These are phyloP conservation scores for Neostethus bicornis DNA, from an alignment of 2,797 vertebrate genomes.

Conservation along the genomic window DNA sequence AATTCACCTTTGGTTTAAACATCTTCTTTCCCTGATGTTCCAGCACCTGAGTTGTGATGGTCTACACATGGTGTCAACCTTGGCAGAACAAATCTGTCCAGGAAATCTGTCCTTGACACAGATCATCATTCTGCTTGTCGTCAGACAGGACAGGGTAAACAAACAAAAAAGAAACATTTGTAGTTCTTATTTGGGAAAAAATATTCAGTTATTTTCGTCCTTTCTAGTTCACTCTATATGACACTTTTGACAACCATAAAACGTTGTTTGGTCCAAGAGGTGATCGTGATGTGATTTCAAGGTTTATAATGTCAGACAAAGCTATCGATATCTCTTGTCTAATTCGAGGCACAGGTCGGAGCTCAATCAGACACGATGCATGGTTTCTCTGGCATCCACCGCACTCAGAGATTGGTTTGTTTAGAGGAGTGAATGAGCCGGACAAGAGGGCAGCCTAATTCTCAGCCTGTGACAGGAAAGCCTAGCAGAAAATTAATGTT, in stretches of 20 bases:
- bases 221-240: constrained; percentile 34
- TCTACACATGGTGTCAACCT: too few species aligned
- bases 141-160: constrained; percentile 39
- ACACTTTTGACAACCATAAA: constrained; percentile 21
- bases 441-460: constrained; percentile 29
- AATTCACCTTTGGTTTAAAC: too few species aligned
- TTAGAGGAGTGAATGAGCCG: constrained; percentile 4
- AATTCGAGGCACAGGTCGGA: constrained; percentile 19
- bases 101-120: too few species aligned
- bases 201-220: constrained; percentile 4
- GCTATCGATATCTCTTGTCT: constrained; percentile 27
- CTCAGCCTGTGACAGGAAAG: constrained; percentile 5
- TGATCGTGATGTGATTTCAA: constrained; percentile 37
- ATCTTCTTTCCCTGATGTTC: too few species aligned
- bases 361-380: constrained; percentile 34
- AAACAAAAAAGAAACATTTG: constrained; percentile 39
- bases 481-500: constrained; percentile 34
- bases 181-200: neutral
- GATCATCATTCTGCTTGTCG: too few species aligned
- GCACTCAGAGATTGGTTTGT: constrained; percentile 28
- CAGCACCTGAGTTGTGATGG: too few species aligned
- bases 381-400: constrained; percentile 5
- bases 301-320: constrained; percentile 22
- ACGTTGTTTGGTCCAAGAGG: constrained; percentile 46
- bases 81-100: too few species aligned